These are phyloP conservation scores for Linnaemya tessellans DNA, from an alignment of 2,888 invertebrate species.

Conservation along the genomic window DNA sequence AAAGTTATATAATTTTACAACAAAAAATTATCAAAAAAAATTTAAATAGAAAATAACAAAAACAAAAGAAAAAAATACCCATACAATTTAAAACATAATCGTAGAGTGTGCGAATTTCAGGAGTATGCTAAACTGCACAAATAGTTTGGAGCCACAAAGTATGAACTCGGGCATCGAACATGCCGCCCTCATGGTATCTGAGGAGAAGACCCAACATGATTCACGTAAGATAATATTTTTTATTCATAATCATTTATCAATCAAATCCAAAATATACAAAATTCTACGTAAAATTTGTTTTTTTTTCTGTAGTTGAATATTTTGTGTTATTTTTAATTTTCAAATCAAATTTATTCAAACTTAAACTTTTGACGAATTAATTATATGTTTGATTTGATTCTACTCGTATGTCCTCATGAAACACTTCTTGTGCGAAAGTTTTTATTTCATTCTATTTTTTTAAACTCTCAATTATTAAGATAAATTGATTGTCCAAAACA, in stretches of 20 bases:
- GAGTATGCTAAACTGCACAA: slow-evolving; percentile 98
- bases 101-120: slow-evolving; percentile 87
- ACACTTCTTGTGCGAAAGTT: slow-evolving; percentile 21
- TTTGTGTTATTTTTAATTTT: slow-evolving; percentile 27
- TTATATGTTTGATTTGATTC: neutral
- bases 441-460: neutral
- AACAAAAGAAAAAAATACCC: slow-evolving; percentile 69
- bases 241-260: slow-evolving; percentile 59
- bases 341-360: slow-evolving; percentile 18
- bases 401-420: neutral
- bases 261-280: slow-evolving; percentile 51
- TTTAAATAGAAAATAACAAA: slow-evolving; percentile 44
- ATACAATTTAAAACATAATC: slow-evolving; percentile 84
- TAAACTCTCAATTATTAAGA: neutral
- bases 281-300: slow-evolving; percentile 33
- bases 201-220: slow-evolving; percentile 91
- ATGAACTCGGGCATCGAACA: slow-evolving; percentile 91
- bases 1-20: neutral
- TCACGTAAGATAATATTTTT: slow-evolving; percentile 88
- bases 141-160: slow-evolving; percentile 93
- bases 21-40: neutral
- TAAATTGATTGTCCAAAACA: slow-evolving; percentile 20
- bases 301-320: slow-evolving; percentile 61
- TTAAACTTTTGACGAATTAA: slow-evolving; percentile 25
- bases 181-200: slow-evolving; percentile 90